A percentile compares a stretch with the other conserved stretches of the same genome.
phyloP scores from a whole-genome alignment of 2,113 vertebrate genomes.

The Clarias batrachus region DNA sequence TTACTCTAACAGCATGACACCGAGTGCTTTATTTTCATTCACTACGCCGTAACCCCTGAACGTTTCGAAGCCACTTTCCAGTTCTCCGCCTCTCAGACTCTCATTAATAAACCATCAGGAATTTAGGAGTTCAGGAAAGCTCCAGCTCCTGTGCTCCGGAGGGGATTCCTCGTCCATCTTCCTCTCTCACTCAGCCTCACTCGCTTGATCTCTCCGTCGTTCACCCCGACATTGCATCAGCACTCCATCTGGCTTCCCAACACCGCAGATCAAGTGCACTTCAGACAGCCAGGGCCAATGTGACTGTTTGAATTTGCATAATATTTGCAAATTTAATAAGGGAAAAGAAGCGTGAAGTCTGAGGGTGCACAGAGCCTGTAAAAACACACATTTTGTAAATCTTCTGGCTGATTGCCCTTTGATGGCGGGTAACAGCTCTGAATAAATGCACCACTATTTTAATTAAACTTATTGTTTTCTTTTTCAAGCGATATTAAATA shows the following conservation, averaged over 20 bases:
- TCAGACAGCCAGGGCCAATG: not conserved
- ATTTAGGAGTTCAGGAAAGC: constrained; percentile 34
- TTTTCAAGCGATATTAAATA: no score
- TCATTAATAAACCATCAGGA: constrained; percentile 47
- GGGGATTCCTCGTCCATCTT: constrained; percentile 1
- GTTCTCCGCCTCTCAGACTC: constrained; percentile 28
- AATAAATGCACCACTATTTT: not conserved
- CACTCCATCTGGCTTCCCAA: not conserved
- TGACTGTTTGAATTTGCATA: constrained; percentile 3
- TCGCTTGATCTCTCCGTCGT: not conserved
- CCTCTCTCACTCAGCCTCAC: not conserved
- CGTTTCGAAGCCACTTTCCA: not conserved
- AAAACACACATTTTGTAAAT: not conserved
- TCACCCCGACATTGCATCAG: not conserved
- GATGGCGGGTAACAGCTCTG: not conserved
- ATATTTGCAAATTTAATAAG: not conserved
- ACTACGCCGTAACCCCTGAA: no score
- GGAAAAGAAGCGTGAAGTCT: not conserved
- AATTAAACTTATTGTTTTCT: not conserved
- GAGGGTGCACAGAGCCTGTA: not conserved
- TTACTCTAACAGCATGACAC: not conserved
- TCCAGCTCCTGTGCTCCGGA: constrained; percentile 31
- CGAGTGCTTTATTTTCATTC: not conserved
- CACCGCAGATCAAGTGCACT: not conserved
- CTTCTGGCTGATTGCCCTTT: not conserved